Base-by-base conservation (phyloP, 2,797 vertebrate species). In the Trichosurus vulpecula region DNA sequence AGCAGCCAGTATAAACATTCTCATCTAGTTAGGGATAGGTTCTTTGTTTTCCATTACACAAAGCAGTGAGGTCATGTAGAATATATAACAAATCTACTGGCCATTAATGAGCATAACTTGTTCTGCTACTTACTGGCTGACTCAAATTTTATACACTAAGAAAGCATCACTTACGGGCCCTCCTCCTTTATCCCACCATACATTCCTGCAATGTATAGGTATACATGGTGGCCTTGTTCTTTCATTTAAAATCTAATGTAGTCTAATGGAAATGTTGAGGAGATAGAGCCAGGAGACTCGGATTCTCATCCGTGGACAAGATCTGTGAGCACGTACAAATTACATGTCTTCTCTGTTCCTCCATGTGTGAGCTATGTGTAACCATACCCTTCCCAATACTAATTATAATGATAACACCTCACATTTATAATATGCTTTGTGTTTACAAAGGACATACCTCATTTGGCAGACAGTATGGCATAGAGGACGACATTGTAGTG, bases 1-100 rank as follows among this genome's bases (percentile, higher is more conserved):
- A 93, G 57, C 47, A 81, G 97, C 97, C 97, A 97, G 92, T 91
- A 58, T 94, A 97, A 97, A 97, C 93, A 97, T 96, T 97, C 96
- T 95, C 89, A 0, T 96, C 96, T 12, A 12, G 56, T 97, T 97
- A 96, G 94, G 93, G 96, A 97, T 97, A 96, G 90, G 93, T 74
- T 94, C 90, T 96, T 58, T 41, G 95, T 93, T 97, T 98, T 97
- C 94, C 91, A 94, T 96, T 96, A 95, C 92, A 95, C 96, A 92
- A 1, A 19, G 90, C 93, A 93, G 91, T 94, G 96, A 97, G 93
- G 91, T 97, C 96, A 96, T 94, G 47, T 93, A 90, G 94, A 90
- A 91, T 54, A 92, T 0, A 12, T 51, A 87, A 87, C 9, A 27
- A 51, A 87, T 87, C 74, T 87, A n/a, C 81, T 96, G 51, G n/a